phyloP scores from a whole-genome alignment of 2,888 invertebrate species.

The Ariolimax columbianus region DNA sequence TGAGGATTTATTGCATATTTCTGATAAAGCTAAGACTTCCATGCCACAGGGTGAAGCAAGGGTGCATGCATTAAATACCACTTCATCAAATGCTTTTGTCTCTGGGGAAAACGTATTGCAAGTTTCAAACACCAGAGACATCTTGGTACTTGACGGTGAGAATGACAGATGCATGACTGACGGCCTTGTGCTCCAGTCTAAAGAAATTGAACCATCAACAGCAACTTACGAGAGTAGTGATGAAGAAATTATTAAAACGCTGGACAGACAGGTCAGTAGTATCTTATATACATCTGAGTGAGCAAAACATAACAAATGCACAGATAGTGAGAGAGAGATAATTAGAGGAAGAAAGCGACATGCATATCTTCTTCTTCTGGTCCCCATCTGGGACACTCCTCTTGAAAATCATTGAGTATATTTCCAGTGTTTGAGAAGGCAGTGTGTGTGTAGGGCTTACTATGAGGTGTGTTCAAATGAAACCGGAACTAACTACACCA shows the following conservation, averaged over 20 bases:
- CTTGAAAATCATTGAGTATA: too few species aligned
- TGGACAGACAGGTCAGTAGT: background rate
- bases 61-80: background rate
- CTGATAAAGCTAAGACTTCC: background rate
- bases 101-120: constrained; percentile 10
- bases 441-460: too few species aligned
- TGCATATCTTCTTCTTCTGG: too few species aligned
- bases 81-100: background rate
- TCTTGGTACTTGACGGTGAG: constrained; percentile 3
- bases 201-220: constrained; percentile 6
- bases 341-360: too few species aligned
- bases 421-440: too few species aligned
- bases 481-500: too few species aligned
- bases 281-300: background rate
- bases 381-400: too few species aligned
- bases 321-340: too few species aligned
- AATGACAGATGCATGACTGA: constrained; percentile 4
- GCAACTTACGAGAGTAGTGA: constrained; percentile 2
- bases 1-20: background rate
- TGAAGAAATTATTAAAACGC: background rate
- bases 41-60: background rate
- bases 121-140: constrained; percentile 5
- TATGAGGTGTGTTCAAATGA: too few species aligned
- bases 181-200: constrained; percentile 25
- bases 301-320: background rate